Evolutionary conservation across 2,888 invertebrate species (phyloP), one percentile per base, ranked within the genome.

Genomic region (Pardosa pseudoannulata): DNA sequence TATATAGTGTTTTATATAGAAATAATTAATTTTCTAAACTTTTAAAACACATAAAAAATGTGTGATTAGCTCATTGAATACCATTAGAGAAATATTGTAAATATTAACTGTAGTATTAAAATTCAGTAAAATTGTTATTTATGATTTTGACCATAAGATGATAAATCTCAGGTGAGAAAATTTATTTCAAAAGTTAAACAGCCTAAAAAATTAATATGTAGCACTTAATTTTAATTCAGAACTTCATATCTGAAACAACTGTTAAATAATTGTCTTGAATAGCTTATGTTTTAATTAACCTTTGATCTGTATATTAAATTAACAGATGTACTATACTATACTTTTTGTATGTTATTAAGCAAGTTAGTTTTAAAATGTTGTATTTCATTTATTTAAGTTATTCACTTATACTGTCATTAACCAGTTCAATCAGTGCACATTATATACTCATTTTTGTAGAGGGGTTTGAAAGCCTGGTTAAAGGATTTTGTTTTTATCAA

Each of bases 1-100:
- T 56, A 56, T 23, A 56, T 56, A 56, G 23, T 56, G 56, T 56
- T 56, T 56, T 56, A 23, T 56, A 56, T 56, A 56, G 56, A 56
- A 56, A 56, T 19, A 23, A 56, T 56, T 56, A 56, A 56, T 56
- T 56, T 56, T 56, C 56, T 56, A 56, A 56, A 23, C 56, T 56
- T 56, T 56, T 56, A 23, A 56, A 56, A 23, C 23, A 56, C 23
- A 56, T 11, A 19, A 56, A 56, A n/a, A n/a, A n/a, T n/a, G 56
- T 56, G 56, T 56, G 56, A 11, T 23, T 56, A 56, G 56, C 3
- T 16, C 23, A 16, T 11, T 23, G 6, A 19, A 1, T 56, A 56
- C 3, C 23, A 56, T 56, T 5, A 56, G 23, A 56, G n/a, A 36
- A 9, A 36, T n/a, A n/a, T n/a, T n/a, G n/a, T n/a, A n/a, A n/a